Percentiles rank a stretch among this genome's conserved stretches.
Conservation (phyloP, 53 echinoderm and acorn worm genomes). For the Echinometra lucunter region DNA sequence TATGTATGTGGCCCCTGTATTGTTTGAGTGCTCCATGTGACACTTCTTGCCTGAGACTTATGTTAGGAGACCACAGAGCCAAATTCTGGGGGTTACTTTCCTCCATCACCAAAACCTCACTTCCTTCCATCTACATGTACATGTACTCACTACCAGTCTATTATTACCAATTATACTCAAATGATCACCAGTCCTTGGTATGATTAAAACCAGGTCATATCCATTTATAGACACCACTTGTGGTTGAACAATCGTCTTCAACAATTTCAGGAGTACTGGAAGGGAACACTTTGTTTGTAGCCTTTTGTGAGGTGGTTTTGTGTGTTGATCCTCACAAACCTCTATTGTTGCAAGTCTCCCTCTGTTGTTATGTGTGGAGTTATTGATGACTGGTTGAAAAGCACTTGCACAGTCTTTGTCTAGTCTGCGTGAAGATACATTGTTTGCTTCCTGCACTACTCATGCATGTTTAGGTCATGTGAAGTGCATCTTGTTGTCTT, state of each 20-base stretch:
- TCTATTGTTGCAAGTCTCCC: not conserved
- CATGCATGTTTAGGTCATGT: not conserved
- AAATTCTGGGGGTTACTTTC: not conserved
- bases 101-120: not conserved
- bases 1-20: too few species aligned
- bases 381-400: conserved; percentile 10
- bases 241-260: not conserved
- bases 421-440: not conserved
- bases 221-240: not conserved
- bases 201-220: not conserved
- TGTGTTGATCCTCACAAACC: conserved; percentile 8
- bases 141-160: not conserved
- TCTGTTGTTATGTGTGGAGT: not conserved
- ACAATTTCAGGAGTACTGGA: not conserved
- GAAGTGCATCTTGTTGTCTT: not conserved
- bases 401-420: not conserved
- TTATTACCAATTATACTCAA: not conserved
- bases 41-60: not conserved
- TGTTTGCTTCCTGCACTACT: not conserved
- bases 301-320: not conserved
- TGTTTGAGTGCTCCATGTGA: not conserved
- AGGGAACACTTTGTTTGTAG: not conserved
- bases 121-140: not conserved
- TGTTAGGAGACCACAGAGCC: not conserved
- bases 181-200: not conserved